These are phyloP conservation scores for Eupsittula cactorum DNA, from an alignment of 2,113 vertebrate genomes.

Conservation along the genomic window DNA sequence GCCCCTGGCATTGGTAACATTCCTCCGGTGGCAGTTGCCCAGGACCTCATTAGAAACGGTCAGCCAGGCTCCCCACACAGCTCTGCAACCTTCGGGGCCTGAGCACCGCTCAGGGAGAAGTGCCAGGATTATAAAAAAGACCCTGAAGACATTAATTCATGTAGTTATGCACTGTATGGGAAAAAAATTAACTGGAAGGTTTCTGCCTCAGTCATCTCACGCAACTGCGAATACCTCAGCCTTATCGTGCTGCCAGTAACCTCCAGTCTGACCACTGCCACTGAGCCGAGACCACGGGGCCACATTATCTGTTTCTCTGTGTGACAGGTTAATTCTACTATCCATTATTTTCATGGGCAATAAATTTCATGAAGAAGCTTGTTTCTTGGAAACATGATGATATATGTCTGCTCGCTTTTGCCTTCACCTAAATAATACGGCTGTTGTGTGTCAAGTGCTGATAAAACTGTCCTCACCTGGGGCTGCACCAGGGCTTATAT, in stretches of 20 bases:
- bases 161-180: accelerated
- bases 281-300: accelerated
- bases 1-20: background rate
- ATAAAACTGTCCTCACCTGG: background rate
- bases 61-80: accelerated
- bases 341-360: conserved; percentile 10
- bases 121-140: background rate
- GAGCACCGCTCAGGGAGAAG: accelerated
- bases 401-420: background rate
- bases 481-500: background rate
- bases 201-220: background rate
- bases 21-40: too few relatives aligned
- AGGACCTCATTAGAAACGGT: background rate
- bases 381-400: background rate
- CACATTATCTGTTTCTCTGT: background rate
- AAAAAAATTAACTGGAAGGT: background rate
- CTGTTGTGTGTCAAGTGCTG: background rate
- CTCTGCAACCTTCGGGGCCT: accelerated
- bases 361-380: background rate
- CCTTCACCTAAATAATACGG: background rate
- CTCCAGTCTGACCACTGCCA: background rate
- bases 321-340: conserved; percentile 19
- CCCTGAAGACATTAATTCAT: background rate
- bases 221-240: accelerated
- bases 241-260: background rate